phyloP scores from a whole-genome alignment of 2,113 vertebrate species.

The Castor canadensis region DNA sequence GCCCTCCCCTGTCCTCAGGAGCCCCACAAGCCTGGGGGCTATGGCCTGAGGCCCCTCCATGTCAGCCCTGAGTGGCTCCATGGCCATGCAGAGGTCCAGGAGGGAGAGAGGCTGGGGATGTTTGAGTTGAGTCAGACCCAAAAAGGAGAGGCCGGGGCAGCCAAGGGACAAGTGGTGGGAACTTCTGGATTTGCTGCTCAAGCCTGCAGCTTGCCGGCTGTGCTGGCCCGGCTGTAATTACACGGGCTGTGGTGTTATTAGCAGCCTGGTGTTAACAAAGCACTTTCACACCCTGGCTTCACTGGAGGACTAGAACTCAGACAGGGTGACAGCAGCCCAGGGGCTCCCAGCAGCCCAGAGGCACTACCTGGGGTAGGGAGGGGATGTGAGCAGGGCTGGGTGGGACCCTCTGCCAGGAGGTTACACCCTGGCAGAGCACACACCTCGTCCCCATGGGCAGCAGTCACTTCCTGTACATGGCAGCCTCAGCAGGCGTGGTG shows the following conservation, averaged over 20 bases:
- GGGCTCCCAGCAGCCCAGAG: background rate
- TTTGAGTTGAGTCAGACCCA: background rate
- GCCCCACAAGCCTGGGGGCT: background rate
- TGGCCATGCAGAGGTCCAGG: background rate
- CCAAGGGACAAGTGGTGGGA: background rate
- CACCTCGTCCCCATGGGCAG: background rate
- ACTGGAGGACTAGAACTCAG: background rate
- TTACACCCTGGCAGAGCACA: background rate
- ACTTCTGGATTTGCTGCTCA: background rate
- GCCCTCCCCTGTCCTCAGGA: background rate
- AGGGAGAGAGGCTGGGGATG: background rate
- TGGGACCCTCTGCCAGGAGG: background rate
- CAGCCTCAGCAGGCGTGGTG: background rate
- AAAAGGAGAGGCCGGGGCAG: background rate
- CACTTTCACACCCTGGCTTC: background rate
- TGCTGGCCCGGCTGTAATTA: accelerated
- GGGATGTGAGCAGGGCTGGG: background rate
- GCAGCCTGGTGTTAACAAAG: background rate
- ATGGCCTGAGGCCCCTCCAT: background rate
- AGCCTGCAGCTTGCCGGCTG: background rate
- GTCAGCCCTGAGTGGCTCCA: background rate
- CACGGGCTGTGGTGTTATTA: background rate
- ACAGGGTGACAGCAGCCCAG: background rate
- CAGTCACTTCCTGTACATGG: background rate
- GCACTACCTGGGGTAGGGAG: background rate